Conservation (phyloP, 1,140 invertebrate genomes). For the Pachypsylla venusta region DNA sequence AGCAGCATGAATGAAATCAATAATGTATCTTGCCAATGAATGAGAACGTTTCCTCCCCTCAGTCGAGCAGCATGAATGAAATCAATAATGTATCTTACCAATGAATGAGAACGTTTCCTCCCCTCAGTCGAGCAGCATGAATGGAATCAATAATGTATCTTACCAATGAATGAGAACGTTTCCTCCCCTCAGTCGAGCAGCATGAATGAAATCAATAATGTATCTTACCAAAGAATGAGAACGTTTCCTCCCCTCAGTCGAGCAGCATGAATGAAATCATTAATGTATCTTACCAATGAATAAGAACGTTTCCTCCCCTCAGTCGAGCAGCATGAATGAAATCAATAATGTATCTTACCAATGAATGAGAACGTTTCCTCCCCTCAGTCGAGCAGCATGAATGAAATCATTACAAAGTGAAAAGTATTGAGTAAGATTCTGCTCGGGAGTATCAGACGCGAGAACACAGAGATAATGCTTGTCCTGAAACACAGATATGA, state of each 20-base stretch:
- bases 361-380: slow-evolving; percentile 87
- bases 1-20: slow-evolving; percentile 89
- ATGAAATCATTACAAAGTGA: slow-evolving; percentile 91
- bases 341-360: slow-evolving; percentile 90
- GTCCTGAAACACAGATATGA: slow-evolving; percentile 50
- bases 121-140: slow-evolving; percentile 69
- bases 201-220: slow-evolving; percentile 73
- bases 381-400: slow-evolving; percentile 69
- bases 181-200: slow-evolving; percentile 68
- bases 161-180: slow-evolving; percentile 95
- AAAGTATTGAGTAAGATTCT: slow-evolving; percentile 87
- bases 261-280: slow-evolving; percentile 90
- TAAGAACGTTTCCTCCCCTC: slow-evolving; percentile 77
- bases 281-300: slow-evolving; percentile 95
- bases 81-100: slow-evolving; percentile 76
- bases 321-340: slow-evolving; percentile 86
- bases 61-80: slow-evolving; percentile 86
- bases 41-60: slow-evolving; percentile 77
- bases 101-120: slow-evolving; percentile 87
- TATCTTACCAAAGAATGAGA: slow-evolving; percentile 83
- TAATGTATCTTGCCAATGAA: slow-evolving; percentile 94
- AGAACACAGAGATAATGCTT: slow-evolving; percentile 88
- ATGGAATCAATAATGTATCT: slow-evolving; percentile 62
- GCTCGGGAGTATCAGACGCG: slow-evolving; percentile 81
- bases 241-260: slow-evolving; percentile 76